phyloP scores from a whole-genome alignment of 2,888 invertebrate genomes.

The Brachyptera putata region DNA sequence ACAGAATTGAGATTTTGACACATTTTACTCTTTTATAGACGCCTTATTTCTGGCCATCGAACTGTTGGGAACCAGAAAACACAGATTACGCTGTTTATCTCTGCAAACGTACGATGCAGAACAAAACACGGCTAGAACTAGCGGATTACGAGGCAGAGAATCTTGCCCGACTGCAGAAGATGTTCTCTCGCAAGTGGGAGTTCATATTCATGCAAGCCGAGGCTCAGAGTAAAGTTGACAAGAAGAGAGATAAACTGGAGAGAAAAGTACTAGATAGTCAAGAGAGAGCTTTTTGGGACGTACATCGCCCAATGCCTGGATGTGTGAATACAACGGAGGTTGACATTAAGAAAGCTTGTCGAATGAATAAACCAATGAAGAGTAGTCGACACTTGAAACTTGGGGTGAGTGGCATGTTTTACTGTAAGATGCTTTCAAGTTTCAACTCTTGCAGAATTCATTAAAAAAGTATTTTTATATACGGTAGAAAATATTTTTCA shows the following conservation, averaged over 20 bases:
- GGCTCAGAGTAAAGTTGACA: constrained; percentile 92
- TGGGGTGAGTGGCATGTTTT: constrained; percentile 17
- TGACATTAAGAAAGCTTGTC: constrained; percentile 93
- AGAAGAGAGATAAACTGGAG: constrained; percentile 96
- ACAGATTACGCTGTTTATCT: constrained; percentile 99
- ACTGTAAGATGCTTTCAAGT: no score
- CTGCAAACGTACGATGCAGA: constrained; percentile 99
- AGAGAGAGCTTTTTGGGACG: constrained; percentile 99
- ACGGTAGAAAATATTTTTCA: no score
- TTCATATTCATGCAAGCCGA: constrained; percentile 99
- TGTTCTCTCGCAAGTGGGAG: constrained; percentile 99
- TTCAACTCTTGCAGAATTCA: no score
- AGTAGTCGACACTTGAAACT: constrained; percentile 29
- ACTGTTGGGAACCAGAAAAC: constrained; percentile 98
- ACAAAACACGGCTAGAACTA: constrained; percentile 93
- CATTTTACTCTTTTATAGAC: constrained; percentile 79
- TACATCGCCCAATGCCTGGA: constrained; percentile 98
- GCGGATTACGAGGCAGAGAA: constrained; percentile 99
- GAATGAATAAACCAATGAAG: constrained; percentile 51
- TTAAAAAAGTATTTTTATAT: no score
- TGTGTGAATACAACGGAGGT: constrained; percentile 98
- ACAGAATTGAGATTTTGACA: no score
- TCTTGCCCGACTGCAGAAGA: constrained; percentile 92
- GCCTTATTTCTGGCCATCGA: constrained; percentile 99
- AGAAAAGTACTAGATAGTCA: constrained; percentile 97